phyloP scores from a whole-genome alignment of 2,888 invertebrate species.

The Synanthedon tipuliformis region DNA sequence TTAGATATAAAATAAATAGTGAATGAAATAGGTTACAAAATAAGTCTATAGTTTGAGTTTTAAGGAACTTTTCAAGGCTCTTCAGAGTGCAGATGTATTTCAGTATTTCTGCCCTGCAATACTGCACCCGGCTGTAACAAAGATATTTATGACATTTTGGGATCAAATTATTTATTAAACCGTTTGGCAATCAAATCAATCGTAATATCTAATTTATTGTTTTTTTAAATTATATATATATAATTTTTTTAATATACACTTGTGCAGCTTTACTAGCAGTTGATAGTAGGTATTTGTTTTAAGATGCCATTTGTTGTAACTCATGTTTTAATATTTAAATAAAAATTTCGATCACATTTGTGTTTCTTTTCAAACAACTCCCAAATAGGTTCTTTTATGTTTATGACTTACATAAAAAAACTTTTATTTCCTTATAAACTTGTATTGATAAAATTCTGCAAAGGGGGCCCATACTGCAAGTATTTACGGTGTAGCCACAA shows the following conservation, averaged over 20 bases:
- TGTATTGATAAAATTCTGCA: too few relatives aligned
- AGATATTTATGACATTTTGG: constrained; percentile 34
- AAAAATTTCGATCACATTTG: constrained; percentile 42
- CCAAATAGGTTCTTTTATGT: too few relatives aligned
- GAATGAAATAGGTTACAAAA: constrained; percentile 37
- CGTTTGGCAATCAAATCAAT: constrained; percentile 31
- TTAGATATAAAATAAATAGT: constrained; percentile 18
- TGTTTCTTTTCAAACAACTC: constrained; percentile 14
- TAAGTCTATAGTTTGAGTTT: not conserved
- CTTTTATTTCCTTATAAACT: too few relatives aligned
- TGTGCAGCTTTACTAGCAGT: constrained; percentile 69
- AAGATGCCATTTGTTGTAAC: constrained; percentile 70
- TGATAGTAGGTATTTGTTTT: constrained; percentile 41
- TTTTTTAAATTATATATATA: constrained; percentile 15
- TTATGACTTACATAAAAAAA: too few relatives aligned
- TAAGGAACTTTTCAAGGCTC: not conserved
- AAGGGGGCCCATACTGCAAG: too few relatives aligned
- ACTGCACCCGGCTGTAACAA: not conserved
- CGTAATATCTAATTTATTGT: constrained; percentile 2
- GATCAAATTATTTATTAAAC: constrained; percentile 40
- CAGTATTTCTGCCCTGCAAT: not conserved
- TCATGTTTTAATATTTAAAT: constrained; percentile 67
- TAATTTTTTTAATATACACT: constrained; percentile 28
- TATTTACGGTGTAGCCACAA: too few relatives aligned
- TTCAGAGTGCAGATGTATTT: not conserved